These are phyloP conservation scores for Cacatua alba DNA, from an alignment of 2,113 vertebrate genomes.

Conservation along the genomic window DNA sequence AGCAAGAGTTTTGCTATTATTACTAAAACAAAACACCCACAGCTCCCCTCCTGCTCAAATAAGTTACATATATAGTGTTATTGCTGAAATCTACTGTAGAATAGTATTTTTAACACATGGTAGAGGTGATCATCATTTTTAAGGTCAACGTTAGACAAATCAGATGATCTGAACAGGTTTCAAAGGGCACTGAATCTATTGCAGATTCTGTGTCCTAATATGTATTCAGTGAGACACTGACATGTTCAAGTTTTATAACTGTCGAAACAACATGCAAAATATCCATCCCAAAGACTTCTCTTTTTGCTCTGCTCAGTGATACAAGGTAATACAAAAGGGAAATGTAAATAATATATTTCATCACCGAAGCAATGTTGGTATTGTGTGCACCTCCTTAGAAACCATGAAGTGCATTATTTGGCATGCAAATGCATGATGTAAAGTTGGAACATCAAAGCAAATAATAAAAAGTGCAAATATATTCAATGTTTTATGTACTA, in stretches of 20 bases:
- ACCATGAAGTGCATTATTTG: neutral
- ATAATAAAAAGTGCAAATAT: conserved; percentile 8
- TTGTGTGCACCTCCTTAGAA: neutral
- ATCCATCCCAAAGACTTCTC: neutral
- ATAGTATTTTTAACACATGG: neutral
- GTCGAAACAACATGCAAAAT: conserved; percentile 8
- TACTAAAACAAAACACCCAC: neutral
- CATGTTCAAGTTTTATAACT: conserved; percentile 12
- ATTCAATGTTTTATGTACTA: neutral
- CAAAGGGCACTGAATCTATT: neutral
- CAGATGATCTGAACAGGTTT: conserved; percentile 9
- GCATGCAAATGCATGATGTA: neutral
- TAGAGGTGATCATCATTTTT: neutral
- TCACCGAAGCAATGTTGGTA: neutral
- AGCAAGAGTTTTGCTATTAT: neutral
- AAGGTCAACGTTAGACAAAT: neutral
- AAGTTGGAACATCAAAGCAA: conserved; percentile 42
- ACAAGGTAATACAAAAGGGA: neutral
- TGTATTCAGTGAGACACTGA: neutral
- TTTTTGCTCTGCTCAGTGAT: neutral
- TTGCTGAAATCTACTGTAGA: neutral
- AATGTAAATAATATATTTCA: conserved; percentile 7
- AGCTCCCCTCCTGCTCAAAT: neutral
- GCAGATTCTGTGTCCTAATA: neutral
- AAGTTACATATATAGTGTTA: neutral